Percentiles rank a stretch among this genome's conserved stretches.
Evolutionary conservation across 2,113 vertebrate genomes (phyloP).

Genomic region (Cygnus buccinator): DNA sequence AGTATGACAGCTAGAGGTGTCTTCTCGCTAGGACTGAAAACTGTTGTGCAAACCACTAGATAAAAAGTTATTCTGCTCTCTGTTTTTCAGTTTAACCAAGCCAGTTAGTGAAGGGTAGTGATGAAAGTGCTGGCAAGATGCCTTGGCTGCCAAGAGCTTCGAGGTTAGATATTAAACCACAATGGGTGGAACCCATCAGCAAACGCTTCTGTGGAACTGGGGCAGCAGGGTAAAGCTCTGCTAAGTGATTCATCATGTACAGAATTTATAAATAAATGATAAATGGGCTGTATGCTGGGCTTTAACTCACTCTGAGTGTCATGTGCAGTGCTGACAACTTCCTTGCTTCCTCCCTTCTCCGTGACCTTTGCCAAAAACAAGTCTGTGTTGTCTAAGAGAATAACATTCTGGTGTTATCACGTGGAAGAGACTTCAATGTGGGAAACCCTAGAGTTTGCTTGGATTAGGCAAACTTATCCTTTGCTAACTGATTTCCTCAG

Average conservation of each 20-base stretch:
- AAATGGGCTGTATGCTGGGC: neutral
- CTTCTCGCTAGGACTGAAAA: neutral
- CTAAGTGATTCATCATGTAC: neutral
- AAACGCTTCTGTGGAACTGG: neutral
- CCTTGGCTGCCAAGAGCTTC: slow-evolving; percentile 12
- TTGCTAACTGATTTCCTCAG: slow-evolving; percentile 17
- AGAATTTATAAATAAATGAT: neutral
- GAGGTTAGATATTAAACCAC: slow-evolving; percentile 50
- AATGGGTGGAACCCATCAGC: neutral
- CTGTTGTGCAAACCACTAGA: neutral
- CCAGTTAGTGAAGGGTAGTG: neutral
- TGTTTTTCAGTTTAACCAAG: slow-evolving; percentile 6
- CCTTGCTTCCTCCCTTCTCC: slow-evolving; percentile 10
- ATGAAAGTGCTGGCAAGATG: slow-evolving; percentile 34
- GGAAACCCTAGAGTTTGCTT: slow-evolving; percentile 1
- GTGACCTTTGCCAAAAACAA: neutral
- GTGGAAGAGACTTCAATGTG: neutral
- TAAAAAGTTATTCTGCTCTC: slow-evolving; percentile 33
- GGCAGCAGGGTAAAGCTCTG: neutral
- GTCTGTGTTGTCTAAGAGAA: slow-evolving; percentile 15
- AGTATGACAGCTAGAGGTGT: neutral
- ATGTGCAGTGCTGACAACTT: neutral
- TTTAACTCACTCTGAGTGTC: neutral
- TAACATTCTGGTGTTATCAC: slow-evolving; percentile 30
- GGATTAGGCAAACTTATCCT: slow-evolving; percentile 40